Base-by-base conservation (phyloP, 2,888 invertebrate genomes). In the Cheilosia scutellata region DNA sequence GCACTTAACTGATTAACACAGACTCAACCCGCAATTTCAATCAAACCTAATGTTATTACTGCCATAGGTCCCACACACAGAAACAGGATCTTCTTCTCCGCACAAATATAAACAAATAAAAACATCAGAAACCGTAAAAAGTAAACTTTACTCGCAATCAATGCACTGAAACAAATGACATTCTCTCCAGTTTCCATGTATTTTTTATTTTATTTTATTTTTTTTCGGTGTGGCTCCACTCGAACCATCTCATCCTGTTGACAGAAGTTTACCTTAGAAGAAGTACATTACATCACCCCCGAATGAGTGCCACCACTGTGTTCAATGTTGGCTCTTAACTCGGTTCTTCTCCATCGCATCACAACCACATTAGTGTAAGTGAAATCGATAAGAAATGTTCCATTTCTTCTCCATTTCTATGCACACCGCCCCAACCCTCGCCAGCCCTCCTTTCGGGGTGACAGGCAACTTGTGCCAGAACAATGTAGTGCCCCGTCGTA, bases 1-100 rank as follows among this genome's bases (percentile, higher is more conserved):
- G 84, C 84, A 86, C 84, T 86, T 86, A 80, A 66, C 80, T 80
- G 80, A 86, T 86, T 86, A 86, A 62, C 71, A 80, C 74, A 70
- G 11, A 58, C 25, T 53, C 47, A 62, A 31, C 63, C 74, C 63
- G 49, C 66, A 57, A 42, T 57, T 76, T 76, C 82, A 71, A 71
- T 82, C 76, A 76, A 82, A 58, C 16, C 33, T 65, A 82, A 71
- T 82, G 76, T 25, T 44, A 44, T 74, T 65, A 60, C 66, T 44
- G 9, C 40, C 31, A 31, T 47, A 9, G 11, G 11, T 25, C 5
- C 25, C 27, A 51, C 25, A 13, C 9, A 51, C 9, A 44, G 13
- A 16, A 42, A 44, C 9, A 44, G 9, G 47, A 20, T 20, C 20
- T 20, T 20, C 20, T 20, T 20, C 20, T 20, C 20, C 27, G 20